Percentiles rank a stretch among this genome's conserved stretches.
These are phyloP conservation scores for Danio jaintianensis DNA, from an alignment of 2,797 vertebrate species.

Conservation along the genomic window DNA sequence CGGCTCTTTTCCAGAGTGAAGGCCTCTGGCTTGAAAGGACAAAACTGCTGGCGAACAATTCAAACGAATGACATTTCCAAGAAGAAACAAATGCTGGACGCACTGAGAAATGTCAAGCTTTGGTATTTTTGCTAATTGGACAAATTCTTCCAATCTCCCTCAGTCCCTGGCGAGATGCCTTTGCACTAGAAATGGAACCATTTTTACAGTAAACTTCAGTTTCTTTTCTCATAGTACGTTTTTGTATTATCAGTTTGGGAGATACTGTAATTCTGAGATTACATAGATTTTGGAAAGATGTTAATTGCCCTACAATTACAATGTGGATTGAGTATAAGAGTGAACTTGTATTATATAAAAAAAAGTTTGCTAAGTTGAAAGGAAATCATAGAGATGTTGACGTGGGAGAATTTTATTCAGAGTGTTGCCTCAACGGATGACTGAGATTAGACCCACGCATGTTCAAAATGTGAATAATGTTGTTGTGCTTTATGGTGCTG, in stretches of 20 bases:
- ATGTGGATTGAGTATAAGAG: constrained; percentile 11
- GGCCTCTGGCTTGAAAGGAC: constrained; percentile 29
- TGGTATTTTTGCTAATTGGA: constrained; percentile 55
- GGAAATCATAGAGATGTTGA: neutral
- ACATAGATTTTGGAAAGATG: neutral
- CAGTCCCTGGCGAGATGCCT: neutral
- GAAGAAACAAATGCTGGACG: constrained; percentile 37
- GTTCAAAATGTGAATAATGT: neutral
- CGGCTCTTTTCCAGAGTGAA: constrained; percentile 45
- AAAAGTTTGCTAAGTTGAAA: neutral
- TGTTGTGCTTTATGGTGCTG: neutral
- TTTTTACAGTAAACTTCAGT: too few relatives aligned
- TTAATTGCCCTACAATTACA: neutral
- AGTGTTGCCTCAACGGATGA: too few relatives aligned
- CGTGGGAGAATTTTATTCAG: constrained; percentile 9
- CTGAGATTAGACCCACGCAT: neutral
- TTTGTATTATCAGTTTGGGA: too few relatives aligned
- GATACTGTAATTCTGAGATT: too few relatives aligned
- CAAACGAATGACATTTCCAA: constrained; percentile 57
- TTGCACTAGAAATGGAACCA: too few relatives aligned
- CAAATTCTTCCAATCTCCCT: constrained; percentile 32
- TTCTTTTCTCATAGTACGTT: too few relatives aligned
- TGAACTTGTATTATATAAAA: neutral
- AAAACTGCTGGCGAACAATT: constrained; percentile 44
- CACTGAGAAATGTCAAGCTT: constrained; percentile 53